phyloP scores from a whole-genome alignment of 2,113 vertebrate genomes.

The Colinus virginianus region DNA sequence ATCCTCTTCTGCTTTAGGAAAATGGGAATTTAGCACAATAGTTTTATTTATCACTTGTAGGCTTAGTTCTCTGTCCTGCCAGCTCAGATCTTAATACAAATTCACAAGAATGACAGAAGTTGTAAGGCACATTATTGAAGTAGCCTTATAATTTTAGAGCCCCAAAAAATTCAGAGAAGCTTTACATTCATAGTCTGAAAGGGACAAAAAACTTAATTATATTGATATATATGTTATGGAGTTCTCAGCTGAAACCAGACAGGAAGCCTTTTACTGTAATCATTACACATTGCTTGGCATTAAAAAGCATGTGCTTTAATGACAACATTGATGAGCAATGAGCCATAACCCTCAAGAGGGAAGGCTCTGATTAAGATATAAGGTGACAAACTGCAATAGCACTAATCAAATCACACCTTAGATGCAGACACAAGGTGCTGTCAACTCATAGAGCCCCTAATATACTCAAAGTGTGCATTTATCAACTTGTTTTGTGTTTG shows the following conservation, averaged over 20 bases:
- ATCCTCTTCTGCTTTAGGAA: background rate
- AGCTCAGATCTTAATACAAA: background rate
- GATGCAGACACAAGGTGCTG: background rate
- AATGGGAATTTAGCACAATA: background rate
- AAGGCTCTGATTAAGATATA: slow-evolving; percentile 28
- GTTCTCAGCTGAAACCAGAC: background rate
- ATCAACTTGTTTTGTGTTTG: background rate
- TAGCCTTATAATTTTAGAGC: background rate
- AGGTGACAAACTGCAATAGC: slow-evolving; percentile 16
- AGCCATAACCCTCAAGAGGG: background rate
- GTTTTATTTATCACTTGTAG: slow-evolving; percentile 15
- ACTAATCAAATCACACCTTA: slow-evolving; percentile 27
- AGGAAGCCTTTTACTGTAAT: background rate
- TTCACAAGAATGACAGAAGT: background rate
- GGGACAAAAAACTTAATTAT: background rate
- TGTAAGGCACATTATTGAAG: background rate
- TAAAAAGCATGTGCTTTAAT: slow-evolving; percentile 31
- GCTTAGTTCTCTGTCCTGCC: background rate
- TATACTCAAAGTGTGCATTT: background rate
- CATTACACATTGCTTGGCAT: slow-evolving; percentile 41
- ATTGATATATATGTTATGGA: background rate
- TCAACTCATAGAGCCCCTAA: background rate
- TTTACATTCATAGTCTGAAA: background rate
- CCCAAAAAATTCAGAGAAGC: background rate
- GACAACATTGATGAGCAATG: background rate